These are phyloP conservation scores for Gastrophryne carolinensis DNA, from an alignment of 2,797 vertebrate species.

Conservation along the genomic window DNA sequence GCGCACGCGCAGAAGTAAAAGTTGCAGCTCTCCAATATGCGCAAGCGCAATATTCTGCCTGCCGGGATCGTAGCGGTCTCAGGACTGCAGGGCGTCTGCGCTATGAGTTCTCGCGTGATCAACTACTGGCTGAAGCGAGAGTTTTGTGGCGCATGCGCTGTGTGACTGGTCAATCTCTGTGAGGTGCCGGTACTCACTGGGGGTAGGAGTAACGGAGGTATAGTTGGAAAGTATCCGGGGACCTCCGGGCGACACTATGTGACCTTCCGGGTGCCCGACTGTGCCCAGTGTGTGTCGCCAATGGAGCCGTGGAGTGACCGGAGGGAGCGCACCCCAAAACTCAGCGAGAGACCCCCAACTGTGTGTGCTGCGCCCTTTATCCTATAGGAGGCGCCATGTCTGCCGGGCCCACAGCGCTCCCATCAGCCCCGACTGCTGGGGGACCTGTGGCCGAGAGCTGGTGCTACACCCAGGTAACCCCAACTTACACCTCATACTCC, in stretches of 20 bases:
- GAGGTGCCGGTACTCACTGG: slow-evolving; percentile 5
- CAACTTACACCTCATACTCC: too few relatives aligned
- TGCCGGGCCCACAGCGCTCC: slow-evolving; percentile 89
- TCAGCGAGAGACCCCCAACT: not conserved
- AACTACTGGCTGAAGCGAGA: not conserved
- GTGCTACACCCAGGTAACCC: slow-evolving; percentile 96
- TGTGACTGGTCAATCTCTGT: not conserved
- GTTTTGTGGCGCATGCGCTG: not conserved
- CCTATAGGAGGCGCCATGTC: slow-evolving; percentile 82
- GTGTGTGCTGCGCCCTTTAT: not conserved
- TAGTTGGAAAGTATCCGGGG: not conserved
- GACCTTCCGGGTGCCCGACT: not conserved
- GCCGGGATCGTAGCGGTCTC: too few relatives aligned
- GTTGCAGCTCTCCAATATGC: too few relatives aligned
- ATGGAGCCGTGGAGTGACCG: slow-evolving; percentile 1
- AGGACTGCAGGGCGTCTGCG: slow-evolving; percentile 5
- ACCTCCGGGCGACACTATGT: not conserved
- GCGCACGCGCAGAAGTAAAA: not conserved
- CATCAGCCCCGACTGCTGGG: slow-evolving; percentile 91
- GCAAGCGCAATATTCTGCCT: too few relatives aligned
- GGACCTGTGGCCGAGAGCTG: slow-evolving; percentile 97
- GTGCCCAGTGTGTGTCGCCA: not conserved
- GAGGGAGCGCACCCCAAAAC: not conserved
- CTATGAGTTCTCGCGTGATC: not conserved
- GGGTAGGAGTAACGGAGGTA: slow-evolving; percentile 3